phyloP scores from a whole-genome alignment of 2,797 vertebrate genomes.

The Psittacula echo region DNA sequence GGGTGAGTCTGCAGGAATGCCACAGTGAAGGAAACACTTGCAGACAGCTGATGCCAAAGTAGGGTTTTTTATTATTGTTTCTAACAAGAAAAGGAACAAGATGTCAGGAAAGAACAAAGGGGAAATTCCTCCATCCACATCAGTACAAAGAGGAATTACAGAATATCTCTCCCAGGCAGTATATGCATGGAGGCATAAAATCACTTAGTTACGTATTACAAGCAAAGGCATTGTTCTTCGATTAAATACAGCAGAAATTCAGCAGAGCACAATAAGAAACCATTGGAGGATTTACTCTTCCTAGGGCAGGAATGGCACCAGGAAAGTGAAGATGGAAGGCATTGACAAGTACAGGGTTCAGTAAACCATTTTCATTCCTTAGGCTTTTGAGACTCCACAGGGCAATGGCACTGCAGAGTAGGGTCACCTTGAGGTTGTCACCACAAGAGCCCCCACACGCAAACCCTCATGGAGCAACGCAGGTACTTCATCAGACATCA shows the following conservation, averaged over 20 bases:
- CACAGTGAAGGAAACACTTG: not conserved
- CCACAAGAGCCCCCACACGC: not conserved
- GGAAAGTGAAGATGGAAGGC: not conserved
- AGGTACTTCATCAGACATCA: not conserved
- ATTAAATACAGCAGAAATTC: not conserved
- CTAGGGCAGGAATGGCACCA: not conserved
- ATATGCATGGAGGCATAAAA: not conserved
- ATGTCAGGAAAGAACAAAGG: not conserved
- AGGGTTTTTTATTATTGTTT: not conserved
- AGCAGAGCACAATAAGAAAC: not conserved
- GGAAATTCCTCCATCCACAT: not conserved
- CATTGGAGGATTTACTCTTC: not conserved
- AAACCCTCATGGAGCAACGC: rapidly evolving
- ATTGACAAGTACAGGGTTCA: not conserved
- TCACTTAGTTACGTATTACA: not conserved
- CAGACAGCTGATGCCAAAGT: not conserved
- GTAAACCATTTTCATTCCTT: not conserved
- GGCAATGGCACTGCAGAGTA: rapidly evolving
- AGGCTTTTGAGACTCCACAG: not conserved
- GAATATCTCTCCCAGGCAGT: conserved; percentile 11
- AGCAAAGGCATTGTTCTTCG: not conserved
- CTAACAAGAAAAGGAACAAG: not conserved
- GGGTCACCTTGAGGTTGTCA: not conserved
- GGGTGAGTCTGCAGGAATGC: not conserved
- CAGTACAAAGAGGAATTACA: not conserved